Evolutionary conservation across 2,888 invertebrate genomes (phyloP), one percentile per base, ranked within the genome.

Genomic region (Kryphioiulus occultus): DNA sequence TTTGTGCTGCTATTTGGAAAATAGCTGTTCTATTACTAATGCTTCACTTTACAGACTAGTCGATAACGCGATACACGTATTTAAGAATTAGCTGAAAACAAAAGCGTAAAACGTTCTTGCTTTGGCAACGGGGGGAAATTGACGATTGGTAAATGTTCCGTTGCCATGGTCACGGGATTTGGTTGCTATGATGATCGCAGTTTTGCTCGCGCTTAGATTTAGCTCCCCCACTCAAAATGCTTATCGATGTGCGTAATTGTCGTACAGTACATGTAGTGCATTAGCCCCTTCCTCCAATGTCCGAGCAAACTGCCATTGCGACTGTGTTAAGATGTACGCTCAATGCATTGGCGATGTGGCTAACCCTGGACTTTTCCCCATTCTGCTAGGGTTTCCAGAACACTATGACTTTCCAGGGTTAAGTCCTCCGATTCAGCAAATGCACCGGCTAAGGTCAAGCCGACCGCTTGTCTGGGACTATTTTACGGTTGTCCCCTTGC

Each of bases 381-480:
- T 85, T 85, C 85, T 85, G 85, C 44, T 85, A 85, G 85, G 85
- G 44, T 44, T 39, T 85, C 85, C 85, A 39, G 42, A 39, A n/a
- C 85, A 85, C 85, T 44, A 42, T 85, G 42, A 85, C 78, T 78
- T 30, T 85, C 42, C 85, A 42, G 85, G 22, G 85, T 85, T 39
- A 39, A 39, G 85, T 39, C 85, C 85, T 39, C 42, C 44, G 85
- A 12, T 85, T 17, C 85, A 44, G 17, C 78, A 78, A 78, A 78
- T 78, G 78, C 78, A 78, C 15, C 78, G 78, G 17, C 78, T 78
- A 78, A 30, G 78, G 78, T 78, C 78, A 30, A 78, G 78, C 78
- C 78, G 78, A 78, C 78, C 78, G 78, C 39, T 85, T 35, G 53
- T 86, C 53, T 86, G 86, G 86, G 86, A 86, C 53, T 86, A 86